Percentiles rank a stretch among this genome's conserved stretches.
Conservation (phyloP, 2,888 invertebrate genomes). For the Diarsia dahlii region DNA sequence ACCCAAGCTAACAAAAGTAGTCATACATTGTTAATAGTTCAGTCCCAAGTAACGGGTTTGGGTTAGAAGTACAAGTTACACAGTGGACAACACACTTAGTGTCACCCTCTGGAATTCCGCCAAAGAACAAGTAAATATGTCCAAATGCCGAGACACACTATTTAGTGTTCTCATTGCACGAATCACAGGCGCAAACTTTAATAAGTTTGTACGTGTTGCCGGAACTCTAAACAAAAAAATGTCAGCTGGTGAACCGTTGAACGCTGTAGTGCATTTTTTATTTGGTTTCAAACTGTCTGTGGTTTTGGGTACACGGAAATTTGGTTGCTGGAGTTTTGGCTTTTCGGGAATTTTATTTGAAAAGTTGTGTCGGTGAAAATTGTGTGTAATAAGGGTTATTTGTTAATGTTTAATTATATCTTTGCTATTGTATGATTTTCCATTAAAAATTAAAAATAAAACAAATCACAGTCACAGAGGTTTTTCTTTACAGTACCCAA, state of each 20-base stretch:
- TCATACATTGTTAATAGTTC: too few relatives aligned
- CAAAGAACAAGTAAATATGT: too few relatives aligned
- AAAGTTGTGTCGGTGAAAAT: neutral
- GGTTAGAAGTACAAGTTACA: too few relatives aligned
- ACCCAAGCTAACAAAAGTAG: too few relatives aligned
- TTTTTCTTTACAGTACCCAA: neutral
- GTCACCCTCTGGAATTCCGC: too few relatives aligned
- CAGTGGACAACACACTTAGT: too few relatives aligned
- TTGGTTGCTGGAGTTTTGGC: neutral
- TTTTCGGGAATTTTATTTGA: conserved; percentile 12
- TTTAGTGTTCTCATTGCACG: too few relatives aligned
- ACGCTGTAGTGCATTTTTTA: conserved; percentile 31
- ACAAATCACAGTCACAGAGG: neutral
- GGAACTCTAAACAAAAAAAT: too few relatives aligned
- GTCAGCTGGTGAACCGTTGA: conserved; percentile 39
- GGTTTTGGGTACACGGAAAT: conserved; percentile 17
- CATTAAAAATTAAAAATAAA: neutral
- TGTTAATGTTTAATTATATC: neutral
- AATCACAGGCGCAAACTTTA: too few relatives aligned
- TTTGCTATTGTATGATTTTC: neutral
- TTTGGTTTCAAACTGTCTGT: conserved; percentile 32
- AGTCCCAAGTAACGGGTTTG: too few relatives aligned
- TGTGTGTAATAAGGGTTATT: neutral
- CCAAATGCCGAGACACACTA: too few relatives aligned
- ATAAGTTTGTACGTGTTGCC: too few relatives aligned